These are phyloP conservation scores for Baronia brevicornis DNA, from an alignment of 2,888 invertebrate species.

Conservation along the genomic window DNA sequence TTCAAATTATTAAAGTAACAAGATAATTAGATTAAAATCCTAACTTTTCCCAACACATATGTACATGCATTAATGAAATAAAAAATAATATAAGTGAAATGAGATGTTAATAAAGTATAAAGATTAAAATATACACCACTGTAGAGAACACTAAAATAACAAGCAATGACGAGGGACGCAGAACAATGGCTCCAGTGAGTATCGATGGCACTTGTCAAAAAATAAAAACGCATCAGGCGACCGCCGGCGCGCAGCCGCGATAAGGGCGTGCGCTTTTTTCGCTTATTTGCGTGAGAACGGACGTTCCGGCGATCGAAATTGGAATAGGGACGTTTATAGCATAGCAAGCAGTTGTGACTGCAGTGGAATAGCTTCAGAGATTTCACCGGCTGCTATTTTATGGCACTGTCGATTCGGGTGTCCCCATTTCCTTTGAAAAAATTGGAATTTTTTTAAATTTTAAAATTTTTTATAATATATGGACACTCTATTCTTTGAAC, in stretches of 20 bases:
- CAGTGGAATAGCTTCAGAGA: constrained; percentile 15
- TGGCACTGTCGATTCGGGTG: constrained; percentile 13
- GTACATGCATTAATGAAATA: too few relatives aligned
- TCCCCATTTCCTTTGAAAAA: constrained; percentile 1
- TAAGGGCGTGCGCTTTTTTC: constrained; percentile 28
- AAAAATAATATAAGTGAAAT: too few relatives aligned
- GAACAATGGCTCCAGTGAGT: constrained; percentile 57
- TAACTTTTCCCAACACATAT: too few relatives aligned
- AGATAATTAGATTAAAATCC: too few relatives aligned
- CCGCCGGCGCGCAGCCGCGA: constrained; percentile 32
- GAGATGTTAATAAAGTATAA: background rate
- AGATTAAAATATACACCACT: constrained; percentile 18
- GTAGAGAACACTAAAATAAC: constrained; percentile 36
- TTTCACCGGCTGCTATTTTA: constrained; percentile 14
- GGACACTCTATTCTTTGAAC: constrained; percentile 8
- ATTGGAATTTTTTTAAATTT: background rate
- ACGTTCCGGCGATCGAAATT: constrained; percentile 20
- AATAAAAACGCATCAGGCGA: constrained; percentile 42
- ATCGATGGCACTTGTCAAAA: constrained; percentile 70
- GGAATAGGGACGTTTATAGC: constrained; percentile 25
- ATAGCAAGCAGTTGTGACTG: constrained; percentile 8
- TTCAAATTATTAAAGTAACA: too few relatives aligned
- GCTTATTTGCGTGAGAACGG: constrained; percentile 26
- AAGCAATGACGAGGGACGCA: constrained; percentile 43
- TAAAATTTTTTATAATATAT: too few relatives aligned